Percentiles rank a stretch among this genome's conserved stretches.
Conservation (phyloP, 2,888 invertebrate genomes). For the Drosophila koepferae region DNA sequence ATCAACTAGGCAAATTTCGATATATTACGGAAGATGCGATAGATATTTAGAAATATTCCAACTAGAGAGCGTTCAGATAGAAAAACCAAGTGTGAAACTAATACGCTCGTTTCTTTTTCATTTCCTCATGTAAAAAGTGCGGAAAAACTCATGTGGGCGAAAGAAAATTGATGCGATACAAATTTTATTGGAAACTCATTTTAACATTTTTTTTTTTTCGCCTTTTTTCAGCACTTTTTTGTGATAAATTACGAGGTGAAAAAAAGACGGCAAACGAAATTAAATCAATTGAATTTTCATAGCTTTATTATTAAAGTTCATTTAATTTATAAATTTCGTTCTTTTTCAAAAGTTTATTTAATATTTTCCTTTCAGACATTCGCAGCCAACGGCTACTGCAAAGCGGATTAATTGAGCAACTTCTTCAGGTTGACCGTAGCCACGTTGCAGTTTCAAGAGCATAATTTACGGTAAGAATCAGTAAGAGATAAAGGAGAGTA, state of each 20-base stretch:
- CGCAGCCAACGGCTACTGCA: not conserved
- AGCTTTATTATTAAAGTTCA: slow-evolving; percentile 1
- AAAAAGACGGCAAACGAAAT: not conserved
- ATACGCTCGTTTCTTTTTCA: not conserved
- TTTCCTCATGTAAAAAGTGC: not conserved
- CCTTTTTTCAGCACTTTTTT: not conserved
- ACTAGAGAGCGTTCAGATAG: no score
- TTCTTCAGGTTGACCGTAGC: not conserved
- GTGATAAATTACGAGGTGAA: not conserved
- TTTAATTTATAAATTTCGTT: not conserved
- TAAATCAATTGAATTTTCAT: not conserved
- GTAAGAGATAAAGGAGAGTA: not conserved
- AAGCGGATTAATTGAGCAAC: slow-evolving; percentile 15
- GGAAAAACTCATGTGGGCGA: slow-evolving; percentile 2
- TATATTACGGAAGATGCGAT: no score
- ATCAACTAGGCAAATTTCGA: not conserved
- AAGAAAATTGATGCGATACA: not conserved
- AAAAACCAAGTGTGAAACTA: no score
- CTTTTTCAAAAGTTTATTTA: not conserved
- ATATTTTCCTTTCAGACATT: not conserved
- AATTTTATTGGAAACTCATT: not conserved
- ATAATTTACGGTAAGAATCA: no score
- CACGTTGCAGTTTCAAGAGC: slow-evolving; percentile 10
- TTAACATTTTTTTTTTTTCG: not conserved
- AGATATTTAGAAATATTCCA: no score